These are phyloP conservation scores for Lydus trimaculatus DNA, from an alignment of 2,888 invertebrate species.

Conservation along the genomic window DNA sequence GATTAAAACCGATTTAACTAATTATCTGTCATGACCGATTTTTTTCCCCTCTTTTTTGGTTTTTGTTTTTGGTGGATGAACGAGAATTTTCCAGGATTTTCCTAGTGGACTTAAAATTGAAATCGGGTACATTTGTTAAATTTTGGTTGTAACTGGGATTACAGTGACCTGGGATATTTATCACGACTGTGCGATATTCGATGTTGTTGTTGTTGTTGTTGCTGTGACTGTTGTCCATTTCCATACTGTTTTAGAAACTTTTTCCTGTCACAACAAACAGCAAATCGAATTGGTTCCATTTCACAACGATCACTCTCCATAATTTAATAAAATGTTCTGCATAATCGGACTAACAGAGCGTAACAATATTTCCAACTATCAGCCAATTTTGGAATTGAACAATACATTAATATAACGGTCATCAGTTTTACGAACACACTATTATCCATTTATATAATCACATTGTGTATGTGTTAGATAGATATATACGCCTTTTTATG, in stretches of 20 bases:
- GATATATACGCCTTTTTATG: slow-evolving; percentile 13
- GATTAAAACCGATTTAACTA: background rate
- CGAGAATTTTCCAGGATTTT: slow-evolving; percentile 26
- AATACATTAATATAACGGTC: slow-evolving; percentile 47
- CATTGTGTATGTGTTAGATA: background rate
- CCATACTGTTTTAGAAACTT: slow-evolving; percentile 30
- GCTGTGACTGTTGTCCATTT: background rate
- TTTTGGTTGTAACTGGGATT: slow-evolving; percentile 12
- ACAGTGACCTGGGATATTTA: slow-evolving; percentile 32
- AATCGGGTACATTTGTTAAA: slow-evolving; percentile 23
- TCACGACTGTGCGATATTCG: slow-evolving; percentile 39
- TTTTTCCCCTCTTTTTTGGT: no score
- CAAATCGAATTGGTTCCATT: slow-evolving; percentile 39
- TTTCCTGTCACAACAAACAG: slow-evolving; percentile 40
- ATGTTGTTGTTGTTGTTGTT: slow-evolving; percentile 27
- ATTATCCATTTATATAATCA: slow-evolving; percentile 1
- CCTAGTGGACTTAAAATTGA: slow-evolving; percentile 3
- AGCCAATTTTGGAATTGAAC: slow-evolving; percentile 50
- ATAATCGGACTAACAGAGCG: slow-evolving; percentile 48
- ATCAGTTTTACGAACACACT: slow-evolving; percentile 38
- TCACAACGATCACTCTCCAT: slow-evolving; percentile 35
- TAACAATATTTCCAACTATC: slow-evolving; percentile 50
- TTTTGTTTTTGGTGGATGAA: background rate
- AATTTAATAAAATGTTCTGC: slow-evolving; percentile 52
- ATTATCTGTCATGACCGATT: background rate